Base-by-base conservation (phyloP, 2,113 vertebrate genomes). In the Tricholaema leucomelas region DNA sequence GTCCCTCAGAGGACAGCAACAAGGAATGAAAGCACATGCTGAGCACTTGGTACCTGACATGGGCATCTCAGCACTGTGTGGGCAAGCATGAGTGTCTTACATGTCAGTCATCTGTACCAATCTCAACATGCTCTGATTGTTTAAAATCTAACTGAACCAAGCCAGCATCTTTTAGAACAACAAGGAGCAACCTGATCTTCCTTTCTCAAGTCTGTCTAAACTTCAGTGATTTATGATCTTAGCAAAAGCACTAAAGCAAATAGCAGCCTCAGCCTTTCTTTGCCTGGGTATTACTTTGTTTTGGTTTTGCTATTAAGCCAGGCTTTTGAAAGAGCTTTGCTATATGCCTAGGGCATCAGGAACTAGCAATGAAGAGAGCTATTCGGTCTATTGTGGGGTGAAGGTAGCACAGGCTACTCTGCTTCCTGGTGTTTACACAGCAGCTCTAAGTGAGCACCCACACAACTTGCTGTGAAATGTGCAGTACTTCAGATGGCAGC, bases 21-120 rank as follows among this genome's bases (percentile, higher is more conserved):
- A 64, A 73, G 71, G 55, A 50, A 48, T 14, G 9, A 48, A 31
- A 67, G n/a, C 58, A 36, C 0, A 2, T 19, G 70, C 66, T 59
- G 70, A 84, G 66, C 78, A 27, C 8, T 3, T 67, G 38, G 19
- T 10, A 20, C n/a, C 17, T 50, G 67, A 61, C 25, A 6, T 1
- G 48, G 83, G 18, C 9, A 24, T 33, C 33, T 40, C 1, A 33
- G 58, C 0, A 4, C 38, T 38, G 16, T 7, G 13, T 1, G 12
- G 38, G 30, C 11, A 28, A 65, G 38, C 44, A 12, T 1, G 12
- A 33, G 23, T 11, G 17, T 27, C 65, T 40, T 25, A 3, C 6
- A 3, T 8, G 28, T 54, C 50, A 54, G n/a, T 30, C 55, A 46
- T 12, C 42, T 73, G 6, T 6, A 42, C 3, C 69, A 35, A 74